phyloP scores from a whole-genome alignment of 2,888 invertebrate species.

The Rhagonycha fulva region DNA sequence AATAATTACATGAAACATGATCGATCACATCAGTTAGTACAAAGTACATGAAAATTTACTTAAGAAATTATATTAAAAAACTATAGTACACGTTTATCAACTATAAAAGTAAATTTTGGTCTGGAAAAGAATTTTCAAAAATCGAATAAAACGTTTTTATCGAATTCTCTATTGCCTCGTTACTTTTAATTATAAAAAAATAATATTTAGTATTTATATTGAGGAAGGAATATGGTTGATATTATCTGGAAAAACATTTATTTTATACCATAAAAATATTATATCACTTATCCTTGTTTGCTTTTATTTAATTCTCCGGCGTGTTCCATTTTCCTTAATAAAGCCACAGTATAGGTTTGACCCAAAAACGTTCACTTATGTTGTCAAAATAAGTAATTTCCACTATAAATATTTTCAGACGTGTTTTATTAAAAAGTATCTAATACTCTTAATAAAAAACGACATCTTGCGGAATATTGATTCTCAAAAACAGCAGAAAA shows the following conservation, averaged over 20 bases:
- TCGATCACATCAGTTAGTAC: neutral
- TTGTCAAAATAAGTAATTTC: neutral
- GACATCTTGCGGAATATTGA: neutral
- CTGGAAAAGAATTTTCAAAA: neutral
- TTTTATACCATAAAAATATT: neutral
- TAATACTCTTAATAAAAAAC: neutral
- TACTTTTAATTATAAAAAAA: neutral
- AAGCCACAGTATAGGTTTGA: neutral
- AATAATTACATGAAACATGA: neutral
- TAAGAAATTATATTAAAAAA: neutral
- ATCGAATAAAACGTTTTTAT: neutral
- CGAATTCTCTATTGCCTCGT: neutral
- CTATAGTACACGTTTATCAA: neutral
- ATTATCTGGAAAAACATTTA: neutral
- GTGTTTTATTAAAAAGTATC: neutral
- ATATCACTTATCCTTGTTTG: neutral
- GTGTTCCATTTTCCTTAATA: neutral
- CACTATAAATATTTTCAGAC: neutral
- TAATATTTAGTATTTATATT: neutral
- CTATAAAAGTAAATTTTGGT: neutral
- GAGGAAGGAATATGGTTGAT: neutral
- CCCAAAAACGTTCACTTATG: neutral
- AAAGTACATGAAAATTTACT: neutral
- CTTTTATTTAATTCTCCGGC: neutral
- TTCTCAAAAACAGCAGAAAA: neutral